A percentile compares a stretch with the other conserved stretches of the same genome.
Conservation (phyloP, 2,113 vertebrate species). For the Pelmatolapia mariae region DNA sequence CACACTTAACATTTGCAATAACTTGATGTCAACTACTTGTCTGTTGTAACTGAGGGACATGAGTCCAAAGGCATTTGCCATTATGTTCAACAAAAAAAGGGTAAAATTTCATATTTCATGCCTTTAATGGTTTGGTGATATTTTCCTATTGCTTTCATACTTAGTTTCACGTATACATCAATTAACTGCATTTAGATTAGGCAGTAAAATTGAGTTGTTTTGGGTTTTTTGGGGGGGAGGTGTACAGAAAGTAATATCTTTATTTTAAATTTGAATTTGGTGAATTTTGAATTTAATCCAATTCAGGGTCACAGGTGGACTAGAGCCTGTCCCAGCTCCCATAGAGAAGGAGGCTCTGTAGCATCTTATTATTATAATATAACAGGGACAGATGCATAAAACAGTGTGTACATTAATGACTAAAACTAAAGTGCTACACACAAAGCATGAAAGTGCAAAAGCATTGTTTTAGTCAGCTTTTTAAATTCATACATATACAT, state of each 20-base stretch:
- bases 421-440: background rate
- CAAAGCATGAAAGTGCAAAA: background rate
- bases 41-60: too few relatives aligned
- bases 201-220: background rate
- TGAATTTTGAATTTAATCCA: background rate
- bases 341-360: background rate
- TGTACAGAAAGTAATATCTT: background rate
- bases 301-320: background rate
- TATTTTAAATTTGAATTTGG: background rate
- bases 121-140: background rate
- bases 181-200: background rate
- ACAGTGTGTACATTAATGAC: background rate
- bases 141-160: background rate
- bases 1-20: background rate
- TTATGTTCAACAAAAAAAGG: background rate
- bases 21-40: background rate
- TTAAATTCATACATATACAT: background rate
- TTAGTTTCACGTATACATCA: background rate
- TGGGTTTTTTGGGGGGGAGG: fast-evolving
- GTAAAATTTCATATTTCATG: background rate
- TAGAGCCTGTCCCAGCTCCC: background rate
- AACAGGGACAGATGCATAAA: background rate
- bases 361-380: background rate
- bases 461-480: background rate
- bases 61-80: background rate